phyloP scores from a whole-genome alignment of 2,888 invertebrate species.

The Therioaphis trifolii region DNA sequence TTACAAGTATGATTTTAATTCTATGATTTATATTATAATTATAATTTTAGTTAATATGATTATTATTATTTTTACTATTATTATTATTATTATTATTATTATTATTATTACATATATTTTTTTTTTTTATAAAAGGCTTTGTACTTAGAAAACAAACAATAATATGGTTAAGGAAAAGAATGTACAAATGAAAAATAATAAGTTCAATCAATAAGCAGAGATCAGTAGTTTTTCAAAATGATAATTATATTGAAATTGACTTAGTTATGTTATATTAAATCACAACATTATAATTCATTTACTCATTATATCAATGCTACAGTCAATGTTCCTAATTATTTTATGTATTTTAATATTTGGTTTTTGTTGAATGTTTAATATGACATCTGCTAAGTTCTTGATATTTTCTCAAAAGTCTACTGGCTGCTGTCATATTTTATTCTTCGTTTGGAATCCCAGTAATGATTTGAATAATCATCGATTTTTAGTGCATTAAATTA shows the following conservation, averaged over 20 bases:
- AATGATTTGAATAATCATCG: no score
- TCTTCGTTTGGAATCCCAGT: background rate
- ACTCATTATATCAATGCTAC: background rate
- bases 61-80: background rate
- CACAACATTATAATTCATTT: background rate
- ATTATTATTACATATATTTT: slow-evolving; percentile 20
- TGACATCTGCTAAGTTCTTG: background rate
- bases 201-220: slow-evolving; percentile 14
- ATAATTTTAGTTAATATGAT: background rate
- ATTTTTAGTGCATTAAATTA: background rate
- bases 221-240: background rate
- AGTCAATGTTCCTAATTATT: slow-evolving; percentile 41
- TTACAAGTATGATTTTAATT: slow-evolving; percentile 3
- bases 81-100: slow-evolving; percentile 29
- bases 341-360: slow-evolving; percentile 21
- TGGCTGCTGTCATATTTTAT: background rate
- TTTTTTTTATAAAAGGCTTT: slow-evolving; percentile 16
- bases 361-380: background rate
- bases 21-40: slow-evolving; percentile 30
- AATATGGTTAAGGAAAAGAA: slow-evolving; percentile 9
- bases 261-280: background rate
- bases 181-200: slow-evolving; percentile 30
- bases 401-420: background rate
- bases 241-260: slow-evolving; percentile 33
- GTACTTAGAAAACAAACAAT: slow-evolving; percentile 38